A percentile compares a stretch with the other conserved stretches of the same genome.
These are phyloP conservation scores for Halcyon malimbica DNA, from an alignment of 2,113 vertebrate species.

Conservation along the genomic window DNA sequence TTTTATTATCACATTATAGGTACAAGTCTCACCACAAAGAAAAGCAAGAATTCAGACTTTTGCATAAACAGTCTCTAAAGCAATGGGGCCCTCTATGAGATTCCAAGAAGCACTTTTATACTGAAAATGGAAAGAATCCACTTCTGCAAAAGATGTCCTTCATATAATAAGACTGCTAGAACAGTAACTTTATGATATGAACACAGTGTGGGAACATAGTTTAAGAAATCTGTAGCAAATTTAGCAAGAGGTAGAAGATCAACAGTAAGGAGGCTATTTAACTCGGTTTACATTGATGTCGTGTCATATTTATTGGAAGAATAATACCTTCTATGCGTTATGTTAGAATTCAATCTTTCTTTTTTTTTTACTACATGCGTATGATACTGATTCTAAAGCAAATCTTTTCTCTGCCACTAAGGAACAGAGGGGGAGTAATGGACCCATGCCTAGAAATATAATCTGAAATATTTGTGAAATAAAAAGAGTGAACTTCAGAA, in stretches of 20 bases:
- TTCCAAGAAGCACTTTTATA: not conserved
- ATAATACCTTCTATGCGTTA: not conserved
- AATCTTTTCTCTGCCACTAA: not conserved
- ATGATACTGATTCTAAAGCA: not conserved
- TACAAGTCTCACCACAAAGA: not conserved
- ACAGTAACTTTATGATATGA: not conserved
- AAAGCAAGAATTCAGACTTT: not conserved
- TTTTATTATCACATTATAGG: not conserved
- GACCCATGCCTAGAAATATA: not conserved
- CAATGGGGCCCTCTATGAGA: not conserved
- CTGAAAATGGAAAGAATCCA: not conserved
- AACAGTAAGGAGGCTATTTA: not conserved
- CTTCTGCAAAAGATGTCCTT: not conserved
- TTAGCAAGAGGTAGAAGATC: not conserved
- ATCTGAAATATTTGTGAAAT: not conserved
- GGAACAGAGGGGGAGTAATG: not conserved
- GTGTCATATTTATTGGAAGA: not conserved
- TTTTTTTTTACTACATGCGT: not conserved
- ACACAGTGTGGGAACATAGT: not conserved
- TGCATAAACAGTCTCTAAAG: not conserved
- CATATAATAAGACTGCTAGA: not conserved
- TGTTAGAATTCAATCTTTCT: not conserved
- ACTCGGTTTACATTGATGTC: not conserved
- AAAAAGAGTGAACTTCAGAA: not conserved
- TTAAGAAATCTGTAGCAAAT: not conserved